Evolutionary conservation across 2,113 vertebrate species (phyloP).

Genomic region (Nestor notabilis): DNA sequence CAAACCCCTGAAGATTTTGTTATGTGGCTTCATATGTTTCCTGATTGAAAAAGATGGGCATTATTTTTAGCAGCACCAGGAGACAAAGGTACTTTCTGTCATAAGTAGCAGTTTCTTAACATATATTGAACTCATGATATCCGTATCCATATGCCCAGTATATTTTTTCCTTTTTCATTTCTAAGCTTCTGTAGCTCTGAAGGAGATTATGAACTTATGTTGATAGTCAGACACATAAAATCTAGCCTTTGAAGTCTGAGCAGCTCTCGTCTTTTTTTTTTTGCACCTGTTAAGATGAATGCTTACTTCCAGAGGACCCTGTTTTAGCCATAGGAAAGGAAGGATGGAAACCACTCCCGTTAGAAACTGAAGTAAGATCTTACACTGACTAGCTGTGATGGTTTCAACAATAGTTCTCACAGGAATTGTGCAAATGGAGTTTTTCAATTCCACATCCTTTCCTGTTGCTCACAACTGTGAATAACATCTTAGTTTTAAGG

Average conservation of each 20-base stretch:
- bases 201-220: neutral
- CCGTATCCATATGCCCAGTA: neutral
- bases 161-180: neutral
- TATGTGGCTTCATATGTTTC: neutral
- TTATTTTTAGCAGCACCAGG: neutral
- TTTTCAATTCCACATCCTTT: conserved; percentile 1
- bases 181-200: neutral
- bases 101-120: neutral
- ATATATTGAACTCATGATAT: neutral
- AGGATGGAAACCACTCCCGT: neutral
- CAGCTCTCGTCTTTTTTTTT: neutral
- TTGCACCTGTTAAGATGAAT: neutral
- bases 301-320: neutral
- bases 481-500: neutral
- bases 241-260: neutral
- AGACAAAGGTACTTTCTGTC: neutral
- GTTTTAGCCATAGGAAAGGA: neutral
- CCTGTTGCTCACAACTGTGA: neutral
- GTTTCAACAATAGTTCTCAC: neutral
- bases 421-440: neutral
- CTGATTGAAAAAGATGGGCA: neutral
- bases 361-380: neutral
- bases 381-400: neutral
- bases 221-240: neutral
- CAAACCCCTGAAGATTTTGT: neutral